Evolutionary conservation across 2,888 invertebrate species (phyloP).

Genomic region (Odontomyia ornata): DNA sequence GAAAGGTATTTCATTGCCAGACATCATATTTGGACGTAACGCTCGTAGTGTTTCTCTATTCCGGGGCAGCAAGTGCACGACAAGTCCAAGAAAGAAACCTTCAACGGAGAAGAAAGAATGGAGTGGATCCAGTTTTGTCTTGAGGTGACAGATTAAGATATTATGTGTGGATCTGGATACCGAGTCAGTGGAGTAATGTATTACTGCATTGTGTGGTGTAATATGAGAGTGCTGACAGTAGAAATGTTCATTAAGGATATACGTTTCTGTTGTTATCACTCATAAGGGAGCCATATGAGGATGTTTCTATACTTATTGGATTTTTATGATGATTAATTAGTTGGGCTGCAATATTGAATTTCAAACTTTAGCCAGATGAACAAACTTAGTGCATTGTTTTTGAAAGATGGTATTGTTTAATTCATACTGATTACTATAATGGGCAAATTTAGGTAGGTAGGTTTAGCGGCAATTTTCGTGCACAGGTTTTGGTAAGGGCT

Average conservation of each 20-base stretch:
- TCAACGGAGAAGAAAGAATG: not conserved
- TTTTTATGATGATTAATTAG: no score
- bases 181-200: slow-evolving; percentile 10
- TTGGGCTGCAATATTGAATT: no score
- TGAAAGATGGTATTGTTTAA: no score
- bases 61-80: not conserved
- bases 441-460: no score
- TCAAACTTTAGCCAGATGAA: no score
- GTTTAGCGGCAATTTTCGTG: no score
- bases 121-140: slow-evolving; percentile 17
- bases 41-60: not conserved
- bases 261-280: not conserved
- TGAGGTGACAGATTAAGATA: slow-evolving; percentile 34
- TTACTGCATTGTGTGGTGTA: not conserved
- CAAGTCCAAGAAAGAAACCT: slow-evolving; percentile 12
- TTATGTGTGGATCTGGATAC: slow-evolving; percentile 27
- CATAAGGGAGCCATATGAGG: no score
- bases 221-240: not conserved
- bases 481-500: no score
- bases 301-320: no score
- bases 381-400: no score
- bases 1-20: slow-evolving; percentile 34
- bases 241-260: not conserved
- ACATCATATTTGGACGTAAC: slow-evolving; percentile 10
- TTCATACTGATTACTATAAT: no score